These are phyloP conservation scores for Columba janthina DNA, from an alignment of 2,113 vertebrate species.

Conservation along the genomic window DNA sequence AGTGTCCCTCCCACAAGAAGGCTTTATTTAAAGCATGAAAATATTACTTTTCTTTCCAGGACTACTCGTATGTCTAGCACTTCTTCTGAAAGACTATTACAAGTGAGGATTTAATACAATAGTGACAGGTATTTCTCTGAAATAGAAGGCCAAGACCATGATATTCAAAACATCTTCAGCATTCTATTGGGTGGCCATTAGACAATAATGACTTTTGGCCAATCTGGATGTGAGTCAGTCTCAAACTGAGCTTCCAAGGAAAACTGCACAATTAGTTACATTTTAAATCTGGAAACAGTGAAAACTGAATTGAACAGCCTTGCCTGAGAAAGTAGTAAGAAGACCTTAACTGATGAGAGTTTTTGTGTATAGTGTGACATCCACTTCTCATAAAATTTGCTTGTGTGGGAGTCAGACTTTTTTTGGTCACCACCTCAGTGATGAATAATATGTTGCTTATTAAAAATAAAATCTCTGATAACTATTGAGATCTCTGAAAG, in stretches of 20 bases:
- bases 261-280: neutral
- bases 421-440: conserved; percentile 4
- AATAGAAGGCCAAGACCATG: neutral
- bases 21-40: neutral
- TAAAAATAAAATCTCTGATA: conserved; percentile 13
- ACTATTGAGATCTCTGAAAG: neutral
- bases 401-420: neutral
- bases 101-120: neutral
- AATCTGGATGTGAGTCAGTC: neutral
- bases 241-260: neutral
- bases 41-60: neutral
- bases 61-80: neutral
- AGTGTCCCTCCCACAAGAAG: neutral
- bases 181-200: neutral
- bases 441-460: conserved; percentile 29
- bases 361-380: neutral
- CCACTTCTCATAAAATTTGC: conserved; percentile 5
- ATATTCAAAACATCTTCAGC: neutral
- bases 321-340: neutral
- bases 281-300: neutral
- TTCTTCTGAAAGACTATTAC: neutral
- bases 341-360: neutral
- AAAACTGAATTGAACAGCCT: neutral
- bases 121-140: neutral
- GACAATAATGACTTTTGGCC: neutral